A percentile compares a stretch with the other conserved stretches of the same genome.
These are phyloP conservation scores for Tamias sibiricus DNA, from an alignment of 2,113 vertebrate genomes.

Conservation along the genomic window DNA sequence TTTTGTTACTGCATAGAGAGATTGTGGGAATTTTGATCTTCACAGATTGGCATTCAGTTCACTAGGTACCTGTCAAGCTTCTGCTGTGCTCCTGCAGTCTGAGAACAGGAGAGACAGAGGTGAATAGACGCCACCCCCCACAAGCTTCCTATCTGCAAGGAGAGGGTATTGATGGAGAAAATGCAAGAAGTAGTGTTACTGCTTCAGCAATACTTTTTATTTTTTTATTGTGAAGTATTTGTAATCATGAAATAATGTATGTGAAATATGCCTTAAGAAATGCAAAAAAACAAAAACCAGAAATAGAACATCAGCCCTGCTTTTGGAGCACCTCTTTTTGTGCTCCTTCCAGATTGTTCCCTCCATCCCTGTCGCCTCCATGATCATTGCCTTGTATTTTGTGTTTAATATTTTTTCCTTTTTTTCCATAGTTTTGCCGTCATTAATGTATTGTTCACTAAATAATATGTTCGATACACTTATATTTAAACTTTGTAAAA, in stretches of 20 bases:
- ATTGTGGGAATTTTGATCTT: slow-evolving; percentile 2
- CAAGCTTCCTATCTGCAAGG: not conserved
- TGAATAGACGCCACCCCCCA: not conserved
- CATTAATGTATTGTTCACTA: not conserved
- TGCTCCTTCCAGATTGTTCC: not conserved
- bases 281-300: not conserved
- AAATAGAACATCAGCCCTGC: not conserved
- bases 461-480: not conserved
- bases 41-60: not conserved
- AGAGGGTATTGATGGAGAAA: not conserved
- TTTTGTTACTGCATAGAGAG: not conserved
- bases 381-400: not conserved
- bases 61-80: not conserved
- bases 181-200: not conserved
- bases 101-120: not conserved
- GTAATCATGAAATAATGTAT: not conserved
- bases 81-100: not conserved
- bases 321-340: not conserved
- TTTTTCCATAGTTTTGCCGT: not conserved
- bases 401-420: not conserved
- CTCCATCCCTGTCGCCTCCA: not conserved
- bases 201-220: not conserved
- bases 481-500: slow-evolving; percentile 36
- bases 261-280: not conserved
- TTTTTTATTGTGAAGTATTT: not conserved